Evolutionary conservation across 2,113 vertebrate species (phyloP).

Genomic region (Peromyscus californicus): DNA sequence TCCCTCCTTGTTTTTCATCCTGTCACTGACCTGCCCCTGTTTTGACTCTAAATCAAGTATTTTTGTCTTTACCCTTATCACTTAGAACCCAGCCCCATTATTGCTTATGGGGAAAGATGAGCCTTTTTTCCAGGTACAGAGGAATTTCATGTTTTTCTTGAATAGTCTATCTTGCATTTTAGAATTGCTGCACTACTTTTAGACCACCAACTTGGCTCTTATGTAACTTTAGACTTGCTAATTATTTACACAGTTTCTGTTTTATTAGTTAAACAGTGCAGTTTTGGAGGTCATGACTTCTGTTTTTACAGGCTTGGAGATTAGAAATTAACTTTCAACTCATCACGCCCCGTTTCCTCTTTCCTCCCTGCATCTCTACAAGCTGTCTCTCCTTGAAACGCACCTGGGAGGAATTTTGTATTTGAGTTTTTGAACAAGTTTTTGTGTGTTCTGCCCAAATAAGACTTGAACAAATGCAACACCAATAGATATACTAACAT

Average conservation of each 20-base stretch:
- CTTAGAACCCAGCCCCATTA: background rate
- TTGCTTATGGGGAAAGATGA: background rate
- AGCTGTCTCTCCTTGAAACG: background rate
- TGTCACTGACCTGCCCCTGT: background rate
- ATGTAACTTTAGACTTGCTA: background rate
- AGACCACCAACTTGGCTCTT: conserved; percentile 16
- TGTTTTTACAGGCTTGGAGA: conserved; percentile 12
- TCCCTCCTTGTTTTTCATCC: background rate
- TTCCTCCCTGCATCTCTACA: conserved; percentile 26
- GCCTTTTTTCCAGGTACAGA: background rate
- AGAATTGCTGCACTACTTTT: conserved; percentile 12
- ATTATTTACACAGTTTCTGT: background rate
- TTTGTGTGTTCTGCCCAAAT: background rate
- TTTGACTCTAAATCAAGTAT: background rate
- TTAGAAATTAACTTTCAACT: conserved; percentile 18
- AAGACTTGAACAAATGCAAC: background rate
- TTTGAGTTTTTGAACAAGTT: background rate
- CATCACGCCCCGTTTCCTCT: background rate
- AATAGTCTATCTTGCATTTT: conserved; percentile 12
- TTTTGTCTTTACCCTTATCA: background rate
- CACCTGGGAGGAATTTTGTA: background rate
- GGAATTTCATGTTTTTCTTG: conserved; percentile 5
- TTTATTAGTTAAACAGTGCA: background rate
- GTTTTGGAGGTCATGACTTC: background rate
- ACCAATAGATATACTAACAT: background rate